phyloP scores from a whole-genome alignment of 2,888 invertebrate species.

The Lottia scabra region DNA sequence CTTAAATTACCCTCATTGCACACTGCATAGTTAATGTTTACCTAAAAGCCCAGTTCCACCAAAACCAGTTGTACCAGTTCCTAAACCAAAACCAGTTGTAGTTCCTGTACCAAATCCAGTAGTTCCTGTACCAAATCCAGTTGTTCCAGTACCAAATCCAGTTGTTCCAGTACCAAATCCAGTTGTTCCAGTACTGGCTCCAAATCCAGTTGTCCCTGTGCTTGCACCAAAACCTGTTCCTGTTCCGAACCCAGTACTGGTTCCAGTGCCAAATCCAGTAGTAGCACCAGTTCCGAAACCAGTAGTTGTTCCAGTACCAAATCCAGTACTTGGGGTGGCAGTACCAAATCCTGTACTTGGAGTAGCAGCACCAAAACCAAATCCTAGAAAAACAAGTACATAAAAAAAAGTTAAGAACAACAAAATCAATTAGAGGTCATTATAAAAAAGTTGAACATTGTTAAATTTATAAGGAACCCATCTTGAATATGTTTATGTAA shows the following conservation, averaged over 20 bases:
- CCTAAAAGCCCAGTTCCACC: constrained; percentile 15
- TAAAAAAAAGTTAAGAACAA: too few species aligned
- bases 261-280: constrained; percentile 30
- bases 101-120: constrained; percentile 18
- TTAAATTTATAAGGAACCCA: too few species aligned
- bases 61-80: constrained; percentile 13
- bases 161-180: constrained; percentile 23
- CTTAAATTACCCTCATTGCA: too few species aligned
- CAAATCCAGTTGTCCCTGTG: constrained; percentile 30
- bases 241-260: constrained; percentile 31
- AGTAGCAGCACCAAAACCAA: constrained; percentile 19
- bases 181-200: constrained; percentile 25
- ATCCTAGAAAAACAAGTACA: background rate
- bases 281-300: constrained; percentile 29
- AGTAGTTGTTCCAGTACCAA: constrained; percentile 23
- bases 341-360: constrained; percentile 7
- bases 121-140: constrained; percentile 33
- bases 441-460: too few species aligned
- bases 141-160: constrained; percentile 29
- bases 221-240: constrained; percentile 22
- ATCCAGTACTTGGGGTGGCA: constrained; percentile 21
- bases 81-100: constrained; percentile 29
- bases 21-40: constrained; percentile 6
- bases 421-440: too few species aligned
- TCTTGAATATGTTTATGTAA: too few species aligned